Conservation (phyloP, 2,888 invertebrate genomes). For the Pyrocoelia pectoralis region DNA sequence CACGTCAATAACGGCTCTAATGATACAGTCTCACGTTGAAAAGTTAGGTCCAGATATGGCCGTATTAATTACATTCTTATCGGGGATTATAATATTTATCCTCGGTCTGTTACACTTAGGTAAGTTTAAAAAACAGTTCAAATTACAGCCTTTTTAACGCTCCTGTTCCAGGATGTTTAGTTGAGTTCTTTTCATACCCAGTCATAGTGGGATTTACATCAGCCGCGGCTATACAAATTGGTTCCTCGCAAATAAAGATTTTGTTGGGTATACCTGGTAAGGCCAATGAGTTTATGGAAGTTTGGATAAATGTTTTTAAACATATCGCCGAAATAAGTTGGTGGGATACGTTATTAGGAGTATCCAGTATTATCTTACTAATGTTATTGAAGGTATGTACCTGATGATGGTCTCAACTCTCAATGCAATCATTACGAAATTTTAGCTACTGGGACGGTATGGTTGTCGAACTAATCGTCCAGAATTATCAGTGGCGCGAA, state of each 20-base stretch:
- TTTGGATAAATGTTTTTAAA: slow-evolving; percentile 68
- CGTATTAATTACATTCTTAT: slow-evolving; percentile 74
- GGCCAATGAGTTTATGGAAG: slow-evolving; percentile 71
- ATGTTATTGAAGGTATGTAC: slow-evolving; percentile 68
- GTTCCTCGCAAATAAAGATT: slow-evolving; percentile 78
- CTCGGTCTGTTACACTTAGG: slow-evolving; percentile 79
- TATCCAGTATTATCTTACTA: slow-evolving; percentile 68
- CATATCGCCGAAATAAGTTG: slow-evolving; percentile 67
- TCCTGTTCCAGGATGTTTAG: slow-evolving; percentile 71
- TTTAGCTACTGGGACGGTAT: slow-evolving; percentile 65
- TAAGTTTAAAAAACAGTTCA: slow-evolving; percentile 48
- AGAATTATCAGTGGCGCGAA: slow-evolving; percentile 52
- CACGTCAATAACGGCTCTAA: slow-evolving; percentile 87
- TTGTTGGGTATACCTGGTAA: slow-evolving; percentile 72
- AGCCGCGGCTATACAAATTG: slow-evolving; percentile 86
- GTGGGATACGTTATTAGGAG: slow-evolving; percentile 75
- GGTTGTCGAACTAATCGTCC: slow-evolving; percentile 62
- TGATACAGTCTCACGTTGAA: slow-evolving; percentile 74
- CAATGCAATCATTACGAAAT: background rate
- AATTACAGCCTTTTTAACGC: too few species aligned
- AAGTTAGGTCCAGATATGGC: slow-evolving; percentile 73
- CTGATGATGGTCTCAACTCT: background rate
- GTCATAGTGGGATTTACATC: slow-evolving; percentile 87
- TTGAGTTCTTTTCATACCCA: slow-evolving; percentile 86
- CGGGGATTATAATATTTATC: slow-evolving; percentile 74